Evolutionary conservation across 2,888 invertebrate species (phyloP).

Genomic region (Sinohyriopsis cumingii): DNA sequence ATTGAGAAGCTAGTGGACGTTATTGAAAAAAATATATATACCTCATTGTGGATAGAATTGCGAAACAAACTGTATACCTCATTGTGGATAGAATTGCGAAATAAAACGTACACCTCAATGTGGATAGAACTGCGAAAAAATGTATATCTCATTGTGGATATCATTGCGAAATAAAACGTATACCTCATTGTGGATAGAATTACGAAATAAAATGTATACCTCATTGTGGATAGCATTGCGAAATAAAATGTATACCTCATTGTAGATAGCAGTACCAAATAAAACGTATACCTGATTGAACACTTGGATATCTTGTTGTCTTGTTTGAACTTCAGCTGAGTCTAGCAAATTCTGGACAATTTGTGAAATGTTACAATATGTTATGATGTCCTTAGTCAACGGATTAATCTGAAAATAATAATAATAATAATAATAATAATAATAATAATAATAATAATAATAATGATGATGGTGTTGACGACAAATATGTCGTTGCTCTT

Average conservation of each 20-base stretch:
- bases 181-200: constrained; percentile 46
- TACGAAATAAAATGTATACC: constrained; percentile 63
- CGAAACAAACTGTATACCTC: constrained; percentile 64
- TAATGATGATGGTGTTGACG: too few species aligned
- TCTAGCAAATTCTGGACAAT: too few species aligned
- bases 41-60: constrained; percentile 16
- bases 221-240: constrained; percentile 39
- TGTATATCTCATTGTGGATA: too few species aligned
- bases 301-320: constrained; percentile 45
- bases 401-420: constrained; percentile 18
- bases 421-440: too few species aligned
- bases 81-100: constrained; percentile 63
- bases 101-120: constrained; percentile 47
- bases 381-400: constrained; percentile 23
- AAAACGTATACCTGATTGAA: constrained; percentile 56
- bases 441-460: too few species aligned
- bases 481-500: too few species aligned
- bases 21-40: constrained; percentile 62
- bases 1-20: too few species aligned
- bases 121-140: too few species aligned
- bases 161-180: constrained; percentile 58
- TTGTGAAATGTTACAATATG: constrained; percentile 31
- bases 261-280: constrained; percentile 63
- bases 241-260: constrained; percentile 65
- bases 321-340: constrained; percentile 51